A percentile compares a stretch with the other conserved stretches of the same genome.
phyloP scores from a whole-genome alignment of 2,888 invertebrate genomes.

The Vesta saturnalis region DNA sequence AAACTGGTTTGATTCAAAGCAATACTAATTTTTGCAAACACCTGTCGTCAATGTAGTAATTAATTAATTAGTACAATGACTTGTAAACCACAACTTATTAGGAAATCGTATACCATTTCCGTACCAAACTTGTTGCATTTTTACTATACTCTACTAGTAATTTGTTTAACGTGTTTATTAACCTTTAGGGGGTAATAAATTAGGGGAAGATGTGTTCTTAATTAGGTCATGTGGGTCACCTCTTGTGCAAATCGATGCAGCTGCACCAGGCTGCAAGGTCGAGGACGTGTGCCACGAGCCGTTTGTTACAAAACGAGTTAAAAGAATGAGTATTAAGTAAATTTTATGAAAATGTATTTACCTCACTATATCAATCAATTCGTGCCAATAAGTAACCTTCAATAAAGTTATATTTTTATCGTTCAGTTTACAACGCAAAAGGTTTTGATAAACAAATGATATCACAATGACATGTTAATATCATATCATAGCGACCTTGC shows the following conservation, averaged over 20 bases:
- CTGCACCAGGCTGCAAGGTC: conserved; percentile 56
- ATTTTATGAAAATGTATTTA: background rate
- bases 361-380: background rate
- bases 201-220: conserved; percentile 20
- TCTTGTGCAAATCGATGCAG: conserved; percentile 57
- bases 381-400: conserved; percentile 5
- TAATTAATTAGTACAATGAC: too few relatives aligned
- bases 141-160: background rate
- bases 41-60: too few relatives aligned
- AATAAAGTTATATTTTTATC: conserved; percentile 12
- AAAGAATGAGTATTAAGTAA: too few relatives aligned
- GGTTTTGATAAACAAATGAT: conserved; percentile 17
- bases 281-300: conserved; percentile 47
- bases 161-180: background rate
- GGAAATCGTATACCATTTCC: too few relatives aligned
- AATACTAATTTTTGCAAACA: too few relatives aligned
- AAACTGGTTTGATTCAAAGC: too few relatives aligned
- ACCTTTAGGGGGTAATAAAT: conserved; percentile 15
- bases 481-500: conserved; percentile 14
- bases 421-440: conserved; percentile 15
- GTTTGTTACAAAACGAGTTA: conserved; percentile 38
- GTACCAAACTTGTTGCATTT: background rate
- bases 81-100: too few relatives aligned
- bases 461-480: conserved; percentile 14
- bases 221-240: conserved; percentile 49